Conservation (phyloP, 2,797 vertebrate species). For the Macrochelys suwanniensis region DNA sequence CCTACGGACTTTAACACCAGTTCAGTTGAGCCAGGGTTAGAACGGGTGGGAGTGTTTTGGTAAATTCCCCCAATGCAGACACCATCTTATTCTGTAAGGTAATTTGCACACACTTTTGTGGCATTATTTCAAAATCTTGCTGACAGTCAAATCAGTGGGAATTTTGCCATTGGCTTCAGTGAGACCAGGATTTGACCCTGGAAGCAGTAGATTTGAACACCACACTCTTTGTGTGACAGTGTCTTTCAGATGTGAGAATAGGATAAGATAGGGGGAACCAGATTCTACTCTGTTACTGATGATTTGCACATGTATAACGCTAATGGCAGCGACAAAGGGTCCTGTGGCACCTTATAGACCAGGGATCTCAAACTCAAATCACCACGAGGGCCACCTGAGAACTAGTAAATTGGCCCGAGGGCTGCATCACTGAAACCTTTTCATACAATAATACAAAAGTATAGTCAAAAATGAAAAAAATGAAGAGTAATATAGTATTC, state of each 20-base stretch:
- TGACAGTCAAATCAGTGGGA: background rate
- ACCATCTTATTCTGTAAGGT: background rate
- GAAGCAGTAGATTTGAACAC: background rate
- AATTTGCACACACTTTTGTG: background rate
- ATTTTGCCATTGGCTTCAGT: accelerated
- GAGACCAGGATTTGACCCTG: background rate
- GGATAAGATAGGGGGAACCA: background rate
- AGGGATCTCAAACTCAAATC: too few relatives aligned
- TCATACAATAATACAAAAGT: too few relatives aligned
- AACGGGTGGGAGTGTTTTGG: background rate
- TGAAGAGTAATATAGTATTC: too few relatives aligned
- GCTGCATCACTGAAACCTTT: too few relatives aligned
- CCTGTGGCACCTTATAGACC: too few relatives aligned
- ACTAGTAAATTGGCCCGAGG: too few relatives aligned
- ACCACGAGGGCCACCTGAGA: too few relatives aligned
- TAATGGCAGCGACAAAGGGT: background rate
- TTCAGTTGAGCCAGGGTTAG: background rate
- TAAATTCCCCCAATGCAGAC: background rate
- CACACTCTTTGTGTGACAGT: background rate
- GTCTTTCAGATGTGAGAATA: background rate
- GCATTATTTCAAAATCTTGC: background rate
- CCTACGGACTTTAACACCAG: background rate
- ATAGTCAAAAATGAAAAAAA: too few relatives aligned
- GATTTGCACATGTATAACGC: constrained; percentile 52
- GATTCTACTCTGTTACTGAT: background rate